A percentile compares a stretch with the other conserved stretches of the same genome.
Conservation (phyloP, 2,797 vertebrate species). For the Muscicapa comitata region DNA sequence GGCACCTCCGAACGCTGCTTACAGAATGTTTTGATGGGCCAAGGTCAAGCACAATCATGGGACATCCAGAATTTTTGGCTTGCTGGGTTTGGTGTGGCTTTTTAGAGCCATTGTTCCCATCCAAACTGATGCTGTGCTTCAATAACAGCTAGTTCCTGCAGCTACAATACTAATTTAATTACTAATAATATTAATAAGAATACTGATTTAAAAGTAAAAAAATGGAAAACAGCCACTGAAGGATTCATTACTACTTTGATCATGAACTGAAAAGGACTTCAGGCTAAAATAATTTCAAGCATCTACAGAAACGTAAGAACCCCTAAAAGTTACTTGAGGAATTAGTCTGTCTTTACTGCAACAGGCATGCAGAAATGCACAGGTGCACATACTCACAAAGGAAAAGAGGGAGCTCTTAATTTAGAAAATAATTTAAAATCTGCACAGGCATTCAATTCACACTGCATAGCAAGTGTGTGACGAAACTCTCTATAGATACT, state of each 20-base stretch:
- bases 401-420: background rate
- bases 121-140: background rate
- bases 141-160: background rate
- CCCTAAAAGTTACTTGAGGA: background rate
- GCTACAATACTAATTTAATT: background rate
- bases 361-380: background rate
- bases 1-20: background rate
- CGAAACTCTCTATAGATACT: background rate
- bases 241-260: background rate
- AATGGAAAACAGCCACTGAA: background rate
- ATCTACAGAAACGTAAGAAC: background rate
- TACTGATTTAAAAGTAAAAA: background rate
- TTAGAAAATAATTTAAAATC: slow-evolving; percentile 7
- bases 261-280: background rate
- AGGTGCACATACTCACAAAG: background rate
- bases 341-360: background rate
- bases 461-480: background rate
- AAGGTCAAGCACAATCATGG: background rate
- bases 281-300: background rate
- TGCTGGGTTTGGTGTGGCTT: background rate
- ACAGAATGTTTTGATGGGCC: background rate
- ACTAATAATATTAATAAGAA: background rate
- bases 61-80: background rate
- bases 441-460: background rate
- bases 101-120: background rate